phyloP scores from a whole-genome alignment of 2,797 vertebrate species.

The Silurus lanzhouensis region DNA sequence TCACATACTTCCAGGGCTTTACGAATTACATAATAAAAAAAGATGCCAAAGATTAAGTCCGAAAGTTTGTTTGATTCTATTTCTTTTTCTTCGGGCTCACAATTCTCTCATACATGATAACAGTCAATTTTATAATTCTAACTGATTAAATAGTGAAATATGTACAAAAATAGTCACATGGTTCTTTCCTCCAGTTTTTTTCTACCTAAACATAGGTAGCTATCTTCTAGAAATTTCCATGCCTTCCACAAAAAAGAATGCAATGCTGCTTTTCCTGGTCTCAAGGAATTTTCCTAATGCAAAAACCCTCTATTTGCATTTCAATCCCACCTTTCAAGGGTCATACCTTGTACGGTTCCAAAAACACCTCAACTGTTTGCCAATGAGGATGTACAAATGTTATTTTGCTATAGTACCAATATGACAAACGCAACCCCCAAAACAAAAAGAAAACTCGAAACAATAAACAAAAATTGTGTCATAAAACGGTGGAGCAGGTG shows the following conservation, averaged over 20 bases:
- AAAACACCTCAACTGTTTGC: neutral
- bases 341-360: constrained; percentile 17
- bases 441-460: neutral
- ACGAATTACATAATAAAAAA: neutral
- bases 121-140: neutral
- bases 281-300: constrained; percentile 66
- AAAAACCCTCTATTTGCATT: constrained; percentile 66
- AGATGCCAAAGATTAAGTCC: neutral
- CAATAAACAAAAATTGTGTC: neutral
- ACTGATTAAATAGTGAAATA: too few relatives aligned
- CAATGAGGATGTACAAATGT: neutral
- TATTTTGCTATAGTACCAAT: neutral
- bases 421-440: neutral
- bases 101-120: neutral
- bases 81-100: neutral
- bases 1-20: neutral
- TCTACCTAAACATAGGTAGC: neutral
- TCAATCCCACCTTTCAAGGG: constrained; percentile 39
- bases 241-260: constrained; percentile 38
- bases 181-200: neutral
- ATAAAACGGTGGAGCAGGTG: neutral
- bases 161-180: neutral
- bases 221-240: constrained; percentile 48
- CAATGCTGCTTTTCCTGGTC: constrained; percentile 52
- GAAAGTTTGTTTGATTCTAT: neutral